Percentiles rank a stretch among this genome's conserved stretches.
Evolutionary conservation across 1,140 invertebrate species (phyloP).

Genomic region (Hyphantria cunea): DNA sequence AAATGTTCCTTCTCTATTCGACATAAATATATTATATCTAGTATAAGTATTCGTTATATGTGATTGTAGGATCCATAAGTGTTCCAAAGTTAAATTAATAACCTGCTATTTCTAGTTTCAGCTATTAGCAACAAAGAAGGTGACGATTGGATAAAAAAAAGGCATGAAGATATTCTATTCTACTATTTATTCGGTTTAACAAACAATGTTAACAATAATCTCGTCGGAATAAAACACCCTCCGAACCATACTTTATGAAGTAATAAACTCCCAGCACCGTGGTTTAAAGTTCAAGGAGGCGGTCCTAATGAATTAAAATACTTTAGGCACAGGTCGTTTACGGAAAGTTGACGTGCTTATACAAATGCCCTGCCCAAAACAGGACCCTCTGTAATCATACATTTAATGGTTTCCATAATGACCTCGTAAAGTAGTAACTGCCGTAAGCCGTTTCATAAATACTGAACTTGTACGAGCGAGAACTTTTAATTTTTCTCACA

Average conservation of each 20-base stretch:
- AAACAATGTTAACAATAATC: slow-evolving; percentile 31
- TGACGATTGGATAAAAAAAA: no score
- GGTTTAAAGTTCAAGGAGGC: slow-evolving; percentile 51
- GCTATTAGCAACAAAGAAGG: neutral
- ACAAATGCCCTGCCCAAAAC: slow-evolving; percentile 67
- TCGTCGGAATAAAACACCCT: slow-evolving; percentile 37
- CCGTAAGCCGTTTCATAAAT: slow-evolving; percentile 54
- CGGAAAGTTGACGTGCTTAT: slow-evolving; percentile 74
- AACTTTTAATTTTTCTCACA: slow-evolving; percentile 49
- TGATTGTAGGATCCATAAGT: no score
- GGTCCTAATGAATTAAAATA: slow-evolving; percentile 72
- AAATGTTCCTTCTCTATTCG: no score
- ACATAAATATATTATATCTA: no score
- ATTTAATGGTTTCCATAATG: slow-evolving; percentile 76
- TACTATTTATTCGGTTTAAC: slow-evolving; percentile 4
- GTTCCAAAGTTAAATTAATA: no score
- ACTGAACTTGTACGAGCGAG: slow-evolving; percentile 39
- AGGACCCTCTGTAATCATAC: slow-evolving; percentile 68
- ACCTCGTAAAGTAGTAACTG: slow-evolving; percentile 74
- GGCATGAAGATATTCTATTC: no score
- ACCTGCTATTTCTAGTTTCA: neutral
- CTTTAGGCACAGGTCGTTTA: slow-evolving; percentile 67
- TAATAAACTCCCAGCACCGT: slow-evolving; percentile 53
- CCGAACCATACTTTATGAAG: slow-evolving; percentile 50
- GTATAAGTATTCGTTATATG: no score